phyloP scores from a whole-genome alignment of 1,140 invertebrate genomes.

The Platyscapa corneri region DNA sequence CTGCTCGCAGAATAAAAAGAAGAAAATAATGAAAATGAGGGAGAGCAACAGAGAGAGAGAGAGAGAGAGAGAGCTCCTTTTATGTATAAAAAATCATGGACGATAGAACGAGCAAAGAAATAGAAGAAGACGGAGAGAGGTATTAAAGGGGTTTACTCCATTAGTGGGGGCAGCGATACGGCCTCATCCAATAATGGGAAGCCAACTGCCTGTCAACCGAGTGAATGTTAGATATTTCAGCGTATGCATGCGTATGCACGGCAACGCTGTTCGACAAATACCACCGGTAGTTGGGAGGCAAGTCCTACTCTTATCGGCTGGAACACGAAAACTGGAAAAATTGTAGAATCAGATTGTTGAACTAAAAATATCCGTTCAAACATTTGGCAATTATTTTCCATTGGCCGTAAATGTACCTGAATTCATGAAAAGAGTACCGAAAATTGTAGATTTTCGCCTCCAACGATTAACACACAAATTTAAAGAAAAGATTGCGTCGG shows the following conservation, averaged over 20 bases:
- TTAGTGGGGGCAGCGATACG: slow-evolving; percentile 42
- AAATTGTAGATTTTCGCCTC: no score
- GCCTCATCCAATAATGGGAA: slow-evolving; percentile 50
- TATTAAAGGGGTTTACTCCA: slow-evolving; percentile 45
- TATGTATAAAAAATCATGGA: not conserved
- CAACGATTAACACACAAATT: no score
- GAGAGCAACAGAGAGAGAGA: slow-evolving; percentile 21
- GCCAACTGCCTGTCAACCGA: not conserved
- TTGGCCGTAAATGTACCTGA: no score
- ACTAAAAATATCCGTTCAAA: not conserved
- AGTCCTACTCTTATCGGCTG: not conserved
- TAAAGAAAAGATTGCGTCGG: no score
- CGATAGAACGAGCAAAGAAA: not conserved
- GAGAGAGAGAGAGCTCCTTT: not conserved
- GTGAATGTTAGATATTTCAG: not conserved
- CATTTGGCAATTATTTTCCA: not conserved
- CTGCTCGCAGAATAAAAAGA: not conserved
- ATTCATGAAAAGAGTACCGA: no score
- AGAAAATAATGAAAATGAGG: not conserved
- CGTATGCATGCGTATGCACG: not conserved
- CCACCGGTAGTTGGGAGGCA: no score
- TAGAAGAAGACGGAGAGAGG: not conserved
- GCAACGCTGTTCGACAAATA: no score
- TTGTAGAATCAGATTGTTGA: not conserved
- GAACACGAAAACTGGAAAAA: not conserved